Evolutionary conservation across 2,888 invertebrate genomes (phyloP), one percentile per base, ranked within the genome.

Genomic region (Ophion slaviceki): DNA sequence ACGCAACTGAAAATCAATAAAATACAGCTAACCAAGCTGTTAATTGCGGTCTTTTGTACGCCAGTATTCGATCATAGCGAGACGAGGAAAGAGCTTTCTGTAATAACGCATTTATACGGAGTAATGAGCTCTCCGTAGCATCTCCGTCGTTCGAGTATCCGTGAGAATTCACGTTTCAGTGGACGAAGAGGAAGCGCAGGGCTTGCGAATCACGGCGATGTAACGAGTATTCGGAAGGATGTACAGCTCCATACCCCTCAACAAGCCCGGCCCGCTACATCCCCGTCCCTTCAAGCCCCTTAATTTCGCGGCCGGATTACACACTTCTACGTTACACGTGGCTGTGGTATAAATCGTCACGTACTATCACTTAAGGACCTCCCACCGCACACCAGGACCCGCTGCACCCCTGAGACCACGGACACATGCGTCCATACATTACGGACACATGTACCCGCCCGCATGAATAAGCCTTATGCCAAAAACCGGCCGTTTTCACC

Each of bases 271-370:
- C 74, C 17, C 20, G 61, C 66, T n/a, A 64, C 32, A 32, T 53
- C 53, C 61, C 72, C 62, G 28, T 71, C 61, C 76, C 80, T 71
- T 80, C 76, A 61, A 68, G 32, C 71, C 67, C 76, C 80, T 71
- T 83, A 76, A 71, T 74, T 57, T 64, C 82, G 81, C 75, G 64
- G 64, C 85, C 86, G 80, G 83, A 85, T 85, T 82, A 82, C 84
- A 82, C 75, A 80, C 78, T 79, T 74, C 82, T 78, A 71, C 82
- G 82, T 86, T 77, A 76, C 86, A 82, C 75, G 83, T 85, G 84
- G 85, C 85, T 72, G 8, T 82, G 81, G 85, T 87, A 91, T 89
- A 90, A 91, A 91, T 91, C 88, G 88, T 90, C 89, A 89, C 89
- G 89, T 89, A 88, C 89, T 88, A 90, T 90, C 90, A 90, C 89